Conservation (phyloP, 2,888 invertebrate genomes). For the Apantesis nais region DNA sequence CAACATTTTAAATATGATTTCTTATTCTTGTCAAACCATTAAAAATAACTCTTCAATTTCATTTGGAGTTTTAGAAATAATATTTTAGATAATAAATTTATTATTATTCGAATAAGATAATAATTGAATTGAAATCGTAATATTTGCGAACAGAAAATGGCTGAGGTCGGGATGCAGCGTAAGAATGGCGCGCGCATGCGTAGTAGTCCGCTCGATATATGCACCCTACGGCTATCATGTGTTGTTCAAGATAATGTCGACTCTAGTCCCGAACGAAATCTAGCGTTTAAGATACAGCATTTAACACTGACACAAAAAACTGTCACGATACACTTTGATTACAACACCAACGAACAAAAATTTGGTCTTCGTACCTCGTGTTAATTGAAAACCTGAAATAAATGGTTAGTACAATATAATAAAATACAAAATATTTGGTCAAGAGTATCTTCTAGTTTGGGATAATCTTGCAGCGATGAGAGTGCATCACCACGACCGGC, state of each 20-base stretch:
- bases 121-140: conserved; percentile 53
- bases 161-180: conserved; percentile 69
- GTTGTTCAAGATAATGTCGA: conserved; percentile 51
- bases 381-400: conserved; percentile 42
- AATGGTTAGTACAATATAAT: conserved; percentile 31
- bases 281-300: neutral
- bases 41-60: neutral
- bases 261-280: conserved; percentile 6
- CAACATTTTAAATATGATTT: neutral
- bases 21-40: neutral
- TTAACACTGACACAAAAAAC: conserved; percentile 36
- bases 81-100: neutral
- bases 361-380: conserved; percentile 18
- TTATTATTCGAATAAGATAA: conserved; percentile 22
- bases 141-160: conserved; percentile 75
- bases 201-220: conserved; percentile 77
- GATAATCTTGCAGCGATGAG: conserved; percentile 36
- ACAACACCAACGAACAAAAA: conserved; percentile 17
- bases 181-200: conserved; percentile 80
- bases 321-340: conserved; percentile 37
- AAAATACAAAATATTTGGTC: conserved; percentile 18
- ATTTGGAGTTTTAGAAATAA: neutral
- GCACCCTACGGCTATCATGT: conserved; percentile 71
- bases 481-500: conserved; percentile 70
- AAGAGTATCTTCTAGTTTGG: conserved; percentile 17